These are phyloP conservation scores for Carterocephalus palaemon DNA, from an alignment of 2,888 invertebrate species.

Conservation along the genomic window DNA sequence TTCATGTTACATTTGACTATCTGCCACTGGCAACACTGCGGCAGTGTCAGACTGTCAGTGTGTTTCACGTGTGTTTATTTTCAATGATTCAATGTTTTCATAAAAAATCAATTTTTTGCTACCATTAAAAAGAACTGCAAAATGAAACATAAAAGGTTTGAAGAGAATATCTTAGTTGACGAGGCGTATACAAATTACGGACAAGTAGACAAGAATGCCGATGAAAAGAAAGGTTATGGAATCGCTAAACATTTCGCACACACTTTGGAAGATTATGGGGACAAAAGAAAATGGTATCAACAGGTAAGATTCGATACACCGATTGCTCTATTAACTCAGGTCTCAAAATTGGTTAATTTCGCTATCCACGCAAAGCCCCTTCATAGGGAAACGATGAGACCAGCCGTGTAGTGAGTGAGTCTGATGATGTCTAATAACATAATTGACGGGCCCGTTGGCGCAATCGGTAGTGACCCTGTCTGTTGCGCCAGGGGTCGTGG, in stretches of 20 bases:
- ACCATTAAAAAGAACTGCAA: slow-evolving; percentile 3
- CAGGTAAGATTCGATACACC: slow-evolving; percentile 58
- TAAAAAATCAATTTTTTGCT: slow-evolving; percentile 4
- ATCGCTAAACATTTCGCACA: slow-evolving; percentile 73
- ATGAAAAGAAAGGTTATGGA: slow-evolving; percentile 63
- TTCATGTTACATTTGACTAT: no score
- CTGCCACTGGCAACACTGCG: no score
- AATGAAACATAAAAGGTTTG: slow-evolving; percentile 76
- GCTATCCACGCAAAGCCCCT: no score
- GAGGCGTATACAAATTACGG: slow-evolving; percentile 72
- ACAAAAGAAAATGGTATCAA: slow-evolving; percentile 82
- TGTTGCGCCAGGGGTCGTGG: no score
- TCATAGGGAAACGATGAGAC: no score
- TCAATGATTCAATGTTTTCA: slow-evolving; percentile 22
- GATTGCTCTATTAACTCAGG: not conserved
- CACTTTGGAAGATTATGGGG: slow-evolving; percentile 70
- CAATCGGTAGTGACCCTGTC: no score
- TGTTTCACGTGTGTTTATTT: slow-evolving; percentile 31
- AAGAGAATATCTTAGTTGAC: slow-evolving; percentile 72
- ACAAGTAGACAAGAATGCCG: slow-evolving; percentile 64
- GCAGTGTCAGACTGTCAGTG: no score
- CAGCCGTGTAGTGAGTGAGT: no score
- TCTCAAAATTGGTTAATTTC: no score
- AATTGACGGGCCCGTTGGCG: no score
- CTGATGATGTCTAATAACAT: no score